Conservation (phyloP, 2,888 invertebrate species). For the Sipha maydis region DNA sequence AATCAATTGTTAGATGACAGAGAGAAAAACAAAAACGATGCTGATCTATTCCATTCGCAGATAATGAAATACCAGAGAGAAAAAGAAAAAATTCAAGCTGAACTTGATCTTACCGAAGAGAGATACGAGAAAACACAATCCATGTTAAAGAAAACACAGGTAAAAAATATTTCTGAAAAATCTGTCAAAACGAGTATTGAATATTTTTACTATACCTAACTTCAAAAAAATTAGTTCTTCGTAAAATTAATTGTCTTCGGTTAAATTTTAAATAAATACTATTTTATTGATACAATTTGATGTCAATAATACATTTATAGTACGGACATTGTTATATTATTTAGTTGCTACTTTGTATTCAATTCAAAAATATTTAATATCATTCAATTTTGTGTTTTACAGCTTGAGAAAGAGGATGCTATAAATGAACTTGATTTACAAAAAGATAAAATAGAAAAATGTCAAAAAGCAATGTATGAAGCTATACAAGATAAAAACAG, state of each 20-base stretch:
- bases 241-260: too few relatives aligned
- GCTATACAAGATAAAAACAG: slow-evolving; percentile 87
- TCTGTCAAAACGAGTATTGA: neutral
- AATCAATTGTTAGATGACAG: slow-evolving; percentile 84
- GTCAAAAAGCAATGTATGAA: slow-evolving; percentile 83
- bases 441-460: slow-evolving; percentile 90
- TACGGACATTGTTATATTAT: too few relatives aligned
- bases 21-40: slow-evolving; percentile 82
- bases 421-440: slow-evolving; percentile 85
- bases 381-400: slow-evolving; percentile 66
- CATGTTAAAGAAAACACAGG: slow-evolving; percentile 85
- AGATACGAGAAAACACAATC: slow-evolving; percentile 88
- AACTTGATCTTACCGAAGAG: slow-evolving; percentile 86
- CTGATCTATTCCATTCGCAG: slow-evolving; percentile 84
- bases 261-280: too few relatives aligned
- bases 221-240: too few relatives aligned
- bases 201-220: too few relatives aligned
- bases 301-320: too few relatives aligned
- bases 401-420: slow-evolving; percentile 89
- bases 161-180: slow-evolving; percentile 66
- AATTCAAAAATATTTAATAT: neutral
- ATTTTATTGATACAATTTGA: too few relatives aligned
- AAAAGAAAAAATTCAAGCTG: slow-evolving; percentile 84
- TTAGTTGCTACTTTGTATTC: neutral
- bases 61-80: slow-evolving; percentile 85